Evolutionary conservation across 2,113 vertebrate genomes (phyloP).

Genomic region (Dromaius novaehollandiae): DNA sequence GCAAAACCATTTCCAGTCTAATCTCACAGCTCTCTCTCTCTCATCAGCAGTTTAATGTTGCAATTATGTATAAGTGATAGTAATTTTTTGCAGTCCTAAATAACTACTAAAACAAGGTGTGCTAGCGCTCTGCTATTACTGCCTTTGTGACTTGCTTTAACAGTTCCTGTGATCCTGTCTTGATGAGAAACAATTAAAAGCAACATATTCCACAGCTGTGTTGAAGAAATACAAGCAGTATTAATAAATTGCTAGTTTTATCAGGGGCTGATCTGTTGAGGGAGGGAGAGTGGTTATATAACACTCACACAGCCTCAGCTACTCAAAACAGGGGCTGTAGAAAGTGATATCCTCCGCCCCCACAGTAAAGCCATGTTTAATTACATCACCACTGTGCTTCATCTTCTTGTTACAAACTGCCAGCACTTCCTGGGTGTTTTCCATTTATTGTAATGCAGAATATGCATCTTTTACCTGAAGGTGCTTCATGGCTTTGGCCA

Average conservation of each 20-base stretch:
- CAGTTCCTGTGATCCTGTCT: not conserved
- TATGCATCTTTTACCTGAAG: not conserved
- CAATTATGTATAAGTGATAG: not conserved
- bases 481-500: not conserved
- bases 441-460: not conserved
- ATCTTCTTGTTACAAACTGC: not conserved
- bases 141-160: not conserved
- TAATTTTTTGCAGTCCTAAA: not conserved
- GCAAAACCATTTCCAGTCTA: not conserved
- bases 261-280: not conserved
- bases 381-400: not conserved
- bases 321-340: not conserved
- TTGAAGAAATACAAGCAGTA: not conserved
- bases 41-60: not conserved
- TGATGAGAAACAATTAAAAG: not conserved
- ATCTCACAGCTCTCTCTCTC: not conserved
- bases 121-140: not conserved
- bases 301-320: not conserved
- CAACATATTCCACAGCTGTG: not conserved
- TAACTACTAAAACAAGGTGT: not conserved
- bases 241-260: not conserved
- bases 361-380: accelerated
- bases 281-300: not conserved
- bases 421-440: not conserved
- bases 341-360: not conserved